Conservation (phyloP, 2,113 vertebrate genomes). For the Chloropsis cyanopogon region DNA sequence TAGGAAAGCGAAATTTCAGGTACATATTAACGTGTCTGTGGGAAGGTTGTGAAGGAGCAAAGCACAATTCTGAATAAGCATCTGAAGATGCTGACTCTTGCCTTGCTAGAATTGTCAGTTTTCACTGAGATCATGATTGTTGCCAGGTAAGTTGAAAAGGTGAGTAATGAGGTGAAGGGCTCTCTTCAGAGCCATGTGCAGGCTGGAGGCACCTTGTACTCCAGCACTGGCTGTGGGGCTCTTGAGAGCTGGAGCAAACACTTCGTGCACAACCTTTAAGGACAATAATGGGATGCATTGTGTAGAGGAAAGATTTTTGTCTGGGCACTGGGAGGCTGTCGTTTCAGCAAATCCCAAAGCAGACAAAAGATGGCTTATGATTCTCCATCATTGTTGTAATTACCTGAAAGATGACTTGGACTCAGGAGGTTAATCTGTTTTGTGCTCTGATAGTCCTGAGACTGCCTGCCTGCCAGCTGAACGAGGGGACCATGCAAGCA, state of each 20-base stretch:
- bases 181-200: background rate
- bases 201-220: background rate
- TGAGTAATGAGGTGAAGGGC: background rate
- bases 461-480: background rate
- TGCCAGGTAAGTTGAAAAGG: background rate
- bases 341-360: background rate
- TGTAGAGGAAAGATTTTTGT: background rate
- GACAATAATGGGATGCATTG: rapidly evolving
- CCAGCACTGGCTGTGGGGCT: background rate
- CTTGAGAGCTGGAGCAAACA: background rate
- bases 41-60: background rate
- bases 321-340: background rate
- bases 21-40: rapidly evolving
- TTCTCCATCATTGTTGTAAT: background rate
- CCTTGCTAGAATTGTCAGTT: background rate
- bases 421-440: background rate
- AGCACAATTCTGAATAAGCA: background rate
- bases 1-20: background rate
- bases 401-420: background rate
- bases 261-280: background rate
- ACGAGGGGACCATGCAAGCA: background rate
- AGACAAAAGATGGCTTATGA: background rate
- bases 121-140: background rate
- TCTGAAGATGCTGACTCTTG: background rate
- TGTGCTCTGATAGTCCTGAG: background rate